A percentile compares a stretch with the other conserved stretches of the same genome.
Conservation (phyloP, 2,797 vertebrate species). For the Microctenopoma lineatum region DNA sequence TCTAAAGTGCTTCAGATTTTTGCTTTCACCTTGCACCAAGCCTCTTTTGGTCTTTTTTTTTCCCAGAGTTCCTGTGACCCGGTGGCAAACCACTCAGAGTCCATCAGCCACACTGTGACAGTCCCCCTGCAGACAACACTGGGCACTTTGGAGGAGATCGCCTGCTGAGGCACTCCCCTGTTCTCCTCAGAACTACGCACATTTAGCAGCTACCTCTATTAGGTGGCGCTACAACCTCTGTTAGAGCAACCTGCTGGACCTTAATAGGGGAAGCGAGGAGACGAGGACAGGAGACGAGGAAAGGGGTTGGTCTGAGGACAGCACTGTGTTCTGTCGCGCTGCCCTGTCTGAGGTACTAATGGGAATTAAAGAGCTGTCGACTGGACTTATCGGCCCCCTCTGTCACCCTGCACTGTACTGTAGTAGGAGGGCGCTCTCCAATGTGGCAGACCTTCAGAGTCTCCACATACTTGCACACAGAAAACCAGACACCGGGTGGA, state of each 20-base stretch:
- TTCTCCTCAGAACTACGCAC: slow-evolving; percentile 65
- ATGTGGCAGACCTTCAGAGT: slow-evolving; percentile 41
- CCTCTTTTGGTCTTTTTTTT: slow-evolving; percentile 3
- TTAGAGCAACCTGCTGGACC: slow-evolving; percentile 44
- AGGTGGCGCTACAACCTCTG: slow-evolving; percentile 44
- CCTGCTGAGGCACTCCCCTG: slow-evolving; percentile 88
- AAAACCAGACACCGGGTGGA: slow-evolving; percentile 44
- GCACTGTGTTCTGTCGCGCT: slow-evolving; percentile 52
- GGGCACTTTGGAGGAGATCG: slow-evolving; percentile 96
- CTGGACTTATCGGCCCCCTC: slow-evolving; percentile 61
- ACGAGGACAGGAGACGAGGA: slow-evolving; percentile 33
- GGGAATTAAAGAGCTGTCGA: slow-evolving; percentile 73
- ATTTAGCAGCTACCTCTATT: slow-evolving; percentile 63
- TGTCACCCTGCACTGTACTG: slow-evolving; percentile 54
- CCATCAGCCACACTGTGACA: slow-evolving; percentile 97
- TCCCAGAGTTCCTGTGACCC: slow-evolving; percentile 94
- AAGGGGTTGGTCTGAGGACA: slow-evolving; percentile 54
- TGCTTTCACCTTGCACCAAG: background rate
- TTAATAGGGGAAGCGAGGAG: slow-evolving; percentile 50
- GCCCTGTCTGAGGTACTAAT: slow-evolving; percentile 63
- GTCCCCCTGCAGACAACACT: slow-evolving; percentile 95
- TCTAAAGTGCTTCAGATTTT: background rate
- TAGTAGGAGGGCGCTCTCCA: slow-evolving; percentile 43
- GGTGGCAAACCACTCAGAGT: slow-evolving; percentile 94
- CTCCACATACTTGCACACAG: slow-evolving; percentile 53